Base-by-base conservation (phyloP, 2,797 vertebrate species). In the Falco rusticolus region DNA sequence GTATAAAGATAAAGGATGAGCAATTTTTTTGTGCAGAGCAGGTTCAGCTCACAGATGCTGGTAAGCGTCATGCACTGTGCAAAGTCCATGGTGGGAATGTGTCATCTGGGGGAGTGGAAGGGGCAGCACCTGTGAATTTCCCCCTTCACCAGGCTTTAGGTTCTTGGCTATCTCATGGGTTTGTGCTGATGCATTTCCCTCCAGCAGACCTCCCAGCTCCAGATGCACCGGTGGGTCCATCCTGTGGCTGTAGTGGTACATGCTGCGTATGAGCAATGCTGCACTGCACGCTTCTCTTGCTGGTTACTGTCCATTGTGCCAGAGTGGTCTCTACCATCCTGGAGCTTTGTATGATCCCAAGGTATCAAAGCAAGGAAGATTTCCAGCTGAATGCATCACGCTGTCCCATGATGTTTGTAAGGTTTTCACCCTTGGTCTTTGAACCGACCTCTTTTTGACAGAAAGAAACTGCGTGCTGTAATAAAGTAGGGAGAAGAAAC, bases 211-310 rank as follows among this genome's bases (percentile, higher is more conserved):
- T 75, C 19, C 48, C 17, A 34, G 48, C 25, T 61, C 20, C 1
- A 5, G 20, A 10, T 4, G 3, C 0, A 3, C 54, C 16, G 34
- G 47, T 51, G 61, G 28, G 53, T 47, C 53, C 9, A 6, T 59
- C 60, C 19, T 0, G 0, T 45, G 76, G 25, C 61, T 26, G 20
- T 15, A 53, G 45, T 2, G 0, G 6, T 8, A 6, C 4, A 33
- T 0, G 7, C 34, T 59, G 8, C 4, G 1, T 25, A 2, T 0
- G 13, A 47, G 39, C 24, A 7, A 6, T 0, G 8, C 17, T 0
- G 15, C 13, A 4, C 34, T 14, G 17, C 43, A 2, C 0, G 0
- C 29, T 68, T 10, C 33, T 56, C 3, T n/a, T 20, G 41, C 51
- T 34, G 51, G 15, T 37, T 28, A 6, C 37, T 37, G 17, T 19